Conservation (phyloP, 2,797 vertebrate genomes). For the Gila robusta region DNA sequence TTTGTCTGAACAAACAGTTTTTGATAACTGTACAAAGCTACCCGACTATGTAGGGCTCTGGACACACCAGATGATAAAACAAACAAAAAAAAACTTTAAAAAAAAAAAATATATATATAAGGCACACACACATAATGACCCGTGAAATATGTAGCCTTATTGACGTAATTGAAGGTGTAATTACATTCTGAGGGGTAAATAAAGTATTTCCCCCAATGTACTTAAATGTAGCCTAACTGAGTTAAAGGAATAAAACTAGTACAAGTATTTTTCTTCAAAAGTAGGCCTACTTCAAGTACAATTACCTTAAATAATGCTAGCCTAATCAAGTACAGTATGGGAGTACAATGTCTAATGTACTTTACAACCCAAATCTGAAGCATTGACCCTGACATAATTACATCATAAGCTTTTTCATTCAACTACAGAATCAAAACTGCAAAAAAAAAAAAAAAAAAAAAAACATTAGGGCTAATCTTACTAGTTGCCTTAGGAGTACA, state of each 20-base stretch:
- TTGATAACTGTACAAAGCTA: background rate
- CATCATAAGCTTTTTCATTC: background rate
- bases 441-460: no score
- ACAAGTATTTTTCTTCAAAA: background rate
- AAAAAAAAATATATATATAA: no score
- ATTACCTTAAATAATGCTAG: background rate
- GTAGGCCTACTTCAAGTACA: background rate
- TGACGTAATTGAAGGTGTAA: background rate
- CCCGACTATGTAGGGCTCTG: background rate
- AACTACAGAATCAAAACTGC: background rate
- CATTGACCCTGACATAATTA: background rate
- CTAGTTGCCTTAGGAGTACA: background rate
- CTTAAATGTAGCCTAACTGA: background rate
- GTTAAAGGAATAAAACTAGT: background rate
- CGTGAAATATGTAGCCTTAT: background rate
- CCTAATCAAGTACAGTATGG: background rate
- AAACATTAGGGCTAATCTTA: background rate
- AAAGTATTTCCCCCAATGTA: background rate
- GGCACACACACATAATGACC: background rate
- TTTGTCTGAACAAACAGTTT: background rate
- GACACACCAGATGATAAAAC: background rate
- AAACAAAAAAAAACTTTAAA: no score
- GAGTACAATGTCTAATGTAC: background rate
- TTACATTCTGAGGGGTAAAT: no score
- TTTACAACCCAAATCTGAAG: background rate